A percentile compares a stretch with the other conserved stretches of the same genome.
These are phyloP conservation scores for Andrena hattorfiana DNA, from an alignment of 2,888 invertebrate genomes.

Conservation along the genomic window DNA sequence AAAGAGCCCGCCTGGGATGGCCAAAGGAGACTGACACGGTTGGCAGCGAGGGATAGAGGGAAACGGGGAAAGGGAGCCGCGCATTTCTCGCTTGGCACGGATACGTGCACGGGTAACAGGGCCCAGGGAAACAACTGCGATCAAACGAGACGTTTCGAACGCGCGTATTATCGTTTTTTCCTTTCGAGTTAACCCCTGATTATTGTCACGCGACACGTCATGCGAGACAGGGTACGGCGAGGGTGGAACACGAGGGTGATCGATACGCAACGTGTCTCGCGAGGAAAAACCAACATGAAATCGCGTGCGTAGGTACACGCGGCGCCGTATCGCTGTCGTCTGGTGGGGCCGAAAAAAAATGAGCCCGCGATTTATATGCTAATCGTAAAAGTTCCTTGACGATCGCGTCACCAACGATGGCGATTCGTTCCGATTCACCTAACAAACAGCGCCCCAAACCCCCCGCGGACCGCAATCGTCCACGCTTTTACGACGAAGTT, in stretches of 20 bases:
- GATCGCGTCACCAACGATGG: constrained; percentile 71
- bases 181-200: constrained; percentile 67
- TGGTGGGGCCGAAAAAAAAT: neutral
- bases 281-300: constrained; percentile 55
- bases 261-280: constrained; percentile 59
- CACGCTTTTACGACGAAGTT: neutral
- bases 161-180: constrained; percentile 54
- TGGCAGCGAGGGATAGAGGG: neutral
- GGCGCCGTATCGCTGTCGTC: constrained; percentile 44
- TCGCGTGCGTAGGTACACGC: constrained; percentile 60
- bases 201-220: constrained; percentile 73
- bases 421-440: constrained; percentile 72
- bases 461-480: neutral
- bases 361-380: constrained; percentile 76
- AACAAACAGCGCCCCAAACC: constrained; percentile 16
- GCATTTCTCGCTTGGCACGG: constrained; percentile 49
- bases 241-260: constrained; percentile 48
- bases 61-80: neutral
- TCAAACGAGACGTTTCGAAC: constrained; percentile 42
- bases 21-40: constrained; percentile 25
- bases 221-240: constrained; percentile 49
- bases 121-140: constrained; percentile 31
- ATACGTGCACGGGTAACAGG: constrained; percentile 22
- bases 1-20: constrained; percentile 64
- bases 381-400: constrained; percentile 67